phyloP scores from a whole-genome alignment of 2,113 vertebrate species.

The Thryonomys swinderianus region DNA sequence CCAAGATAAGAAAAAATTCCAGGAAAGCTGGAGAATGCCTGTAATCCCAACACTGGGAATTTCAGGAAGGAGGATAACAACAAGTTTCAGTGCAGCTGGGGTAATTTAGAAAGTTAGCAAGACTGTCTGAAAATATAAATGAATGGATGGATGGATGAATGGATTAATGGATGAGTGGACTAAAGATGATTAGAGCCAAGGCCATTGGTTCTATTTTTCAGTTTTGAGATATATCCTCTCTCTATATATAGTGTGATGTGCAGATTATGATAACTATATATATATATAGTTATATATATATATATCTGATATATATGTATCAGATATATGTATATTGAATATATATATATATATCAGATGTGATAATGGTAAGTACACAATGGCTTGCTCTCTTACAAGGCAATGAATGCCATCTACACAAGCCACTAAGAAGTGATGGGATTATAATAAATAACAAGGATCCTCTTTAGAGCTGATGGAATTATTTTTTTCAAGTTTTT shows the following conservation, averaged over 20 bases:
- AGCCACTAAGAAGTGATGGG: background rate
- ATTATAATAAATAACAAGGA: background rate
- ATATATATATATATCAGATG: background rate
- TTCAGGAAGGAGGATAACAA: background rate
- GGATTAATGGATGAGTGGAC: background rate
- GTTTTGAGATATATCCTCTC: too few species aligned
- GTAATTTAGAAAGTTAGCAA: background rate
- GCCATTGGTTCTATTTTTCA: too few species aligned
- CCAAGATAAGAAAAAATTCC: background rate
- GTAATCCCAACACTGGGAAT: background rate
- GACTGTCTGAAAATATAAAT: background rate
- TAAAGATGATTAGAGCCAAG: background rate
- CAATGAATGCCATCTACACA: background rate
- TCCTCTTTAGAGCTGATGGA: background rate
- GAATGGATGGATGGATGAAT: background rate
- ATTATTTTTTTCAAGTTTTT: background rate
- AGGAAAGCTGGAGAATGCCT: background rate
- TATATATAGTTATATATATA: too few species aligned
- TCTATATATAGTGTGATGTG: too few species aligned
- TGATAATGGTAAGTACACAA: background rate
- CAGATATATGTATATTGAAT: too few species aligned
- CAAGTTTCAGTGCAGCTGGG: background rate
- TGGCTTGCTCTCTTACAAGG: rapidly evolving
- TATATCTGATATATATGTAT: too few species aligned
- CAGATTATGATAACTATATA: too few species aligned